Conservation (phyloP, 2,888 invertebrate genomes). For the Mactromeris polynyma region DNA sequence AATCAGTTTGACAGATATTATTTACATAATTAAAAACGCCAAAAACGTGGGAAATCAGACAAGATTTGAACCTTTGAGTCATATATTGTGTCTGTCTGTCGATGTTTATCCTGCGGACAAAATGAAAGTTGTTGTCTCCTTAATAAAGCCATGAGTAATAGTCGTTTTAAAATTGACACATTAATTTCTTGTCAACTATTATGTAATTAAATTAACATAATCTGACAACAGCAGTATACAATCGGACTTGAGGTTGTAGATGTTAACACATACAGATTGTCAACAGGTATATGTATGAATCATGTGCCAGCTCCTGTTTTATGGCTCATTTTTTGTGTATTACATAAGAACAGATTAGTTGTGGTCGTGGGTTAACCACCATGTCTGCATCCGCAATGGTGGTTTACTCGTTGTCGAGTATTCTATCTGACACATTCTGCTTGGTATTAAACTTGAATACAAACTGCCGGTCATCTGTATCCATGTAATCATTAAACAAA, state of each 20-base stretch:
- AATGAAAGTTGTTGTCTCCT: not conserved
- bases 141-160: not conserved
- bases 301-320: not conserved
- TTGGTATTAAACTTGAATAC: not conserved
- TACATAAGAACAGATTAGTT: not conserved
- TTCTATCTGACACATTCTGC: not conserved
- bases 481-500: not conserved
- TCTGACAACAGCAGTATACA: not conserved
- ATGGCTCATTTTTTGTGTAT: not conserved
- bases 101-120: not conserved
- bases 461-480: not conserved
- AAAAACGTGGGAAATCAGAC: not conserved
- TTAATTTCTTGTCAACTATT: slow-evolving; percentile 3
- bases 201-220: not conserved
- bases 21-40: not conserved
- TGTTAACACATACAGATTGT: not conserved
- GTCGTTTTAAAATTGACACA: not conserved
- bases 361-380: not conserved
- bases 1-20: not conserved
- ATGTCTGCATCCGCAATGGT: not conserved
- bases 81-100: too few relatives aligned
- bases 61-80: not conserved
- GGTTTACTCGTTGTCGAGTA: not conserved
- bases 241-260: not conserved
- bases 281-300: not conserved